These are phyloP conservation scores for Drosophila fulvimacula DNA, from an alignment of 2,888 invertebrate species.

Conservation along the genomic window DNA sequence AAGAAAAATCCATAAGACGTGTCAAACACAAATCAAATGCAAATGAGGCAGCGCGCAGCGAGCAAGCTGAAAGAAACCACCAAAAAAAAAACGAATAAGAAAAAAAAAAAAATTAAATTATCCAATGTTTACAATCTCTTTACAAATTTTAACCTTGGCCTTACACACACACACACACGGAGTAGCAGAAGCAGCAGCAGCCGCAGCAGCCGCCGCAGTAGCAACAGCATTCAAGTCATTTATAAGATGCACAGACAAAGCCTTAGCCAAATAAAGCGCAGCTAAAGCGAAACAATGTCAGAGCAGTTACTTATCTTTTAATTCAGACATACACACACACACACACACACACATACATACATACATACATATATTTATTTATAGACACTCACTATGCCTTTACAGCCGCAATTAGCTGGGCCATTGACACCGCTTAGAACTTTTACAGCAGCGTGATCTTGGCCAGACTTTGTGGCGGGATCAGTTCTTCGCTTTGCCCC, in stretches of 20 bases:
- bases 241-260: constrained; percentile 57
- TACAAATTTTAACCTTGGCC: constrained; percentile 79
- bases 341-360: constrained; percentile 1
- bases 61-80: constrained; percentile 40
- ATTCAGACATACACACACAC: constrained; percentile 12
- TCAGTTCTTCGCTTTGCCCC: constrained; percentile 15
- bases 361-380: not conserved
- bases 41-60: constrained; percentile 59
- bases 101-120: constrained; percentile 45
- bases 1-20: constrained; percentile 72
- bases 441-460: constrained; percentile 49
- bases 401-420: constrained; percentile 43
- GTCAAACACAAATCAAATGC: constrained; percentile 71
- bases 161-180: constrained; percentile 55
- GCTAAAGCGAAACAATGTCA: constrained; percentile 68
- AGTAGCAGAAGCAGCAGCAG: not conserved
- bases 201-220: constrained; percentile 16
- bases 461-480: constrained; percentile 64
- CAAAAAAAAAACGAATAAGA: not conserved
- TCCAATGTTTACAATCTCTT: constrained; percentile 78
- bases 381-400: constrained; percentile 1
- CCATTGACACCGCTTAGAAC: constrained; percentile 57
- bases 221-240: constrained; percentile 48
- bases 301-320: constrained; percentile 52
- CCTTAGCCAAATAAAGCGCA: constrained; percentile 57